Percentiles rank a stretch among this genome's conserved stretches.
These are phyloP conservation scores for Chloroclystis v-ata DNA, from an alignment of 2,888 invertebrate species.

Conservation along the genomic window DNA sequence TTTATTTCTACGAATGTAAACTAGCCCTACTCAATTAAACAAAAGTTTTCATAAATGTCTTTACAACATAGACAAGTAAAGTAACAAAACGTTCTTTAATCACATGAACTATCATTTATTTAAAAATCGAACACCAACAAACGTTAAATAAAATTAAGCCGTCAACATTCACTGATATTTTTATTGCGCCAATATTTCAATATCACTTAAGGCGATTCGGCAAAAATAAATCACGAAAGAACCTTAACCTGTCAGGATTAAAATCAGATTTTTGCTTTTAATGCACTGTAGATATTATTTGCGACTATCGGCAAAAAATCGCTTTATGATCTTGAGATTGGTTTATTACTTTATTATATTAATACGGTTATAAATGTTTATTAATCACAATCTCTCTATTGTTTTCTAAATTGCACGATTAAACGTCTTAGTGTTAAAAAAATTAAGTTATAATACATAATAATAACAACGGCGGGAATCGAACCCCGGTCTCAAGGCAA, in stretches of 20 bases:
- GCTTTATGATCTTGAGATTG: background rate
- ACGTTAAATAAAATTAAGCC: slow-evolving; percentile 45
- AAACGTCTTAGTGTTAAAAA: too few relatives aligned
- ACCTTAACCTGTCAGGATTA: slow-evolving; percentile 27
- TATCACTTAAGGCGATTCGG: slow-evolving; percentile 22
- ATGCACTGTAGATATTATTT: slow-evolving; percentile 9
- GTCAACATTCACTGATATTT: slow-evolving; percentile 41
- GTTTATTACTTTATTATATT: background rate
- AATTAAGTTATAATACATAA: too few relatives aligned
- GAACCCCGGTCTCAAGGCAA: too few relatives aligned
- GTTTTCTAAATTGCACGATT: too few relatives aligned
- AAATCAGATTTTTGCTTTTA: slow-evolving; percentile 15
- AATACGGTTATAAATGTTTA: background rate
- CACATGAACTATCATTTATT: background rate
- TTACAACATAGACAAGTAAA: too few relatives aligned
- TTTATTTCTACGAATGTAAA: too few relatives aligned
- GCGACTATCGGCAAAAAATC: slow-evolving; percentile 8
- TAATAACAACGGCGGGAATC: background rate
- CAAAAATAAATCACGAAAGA: slow-evolving; percentile 24
- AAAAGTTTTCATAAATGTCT: too few relatives aligned
- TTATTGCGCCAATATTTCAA: slow-evolving; percentile 45
- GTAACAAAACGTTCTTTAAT: too few relatives aligned
- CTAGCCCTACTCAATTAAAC: too few relatives aligned
- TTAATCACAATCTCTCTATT: too few relatives aligned
- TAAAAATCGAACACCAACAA: slow-evolving; percentile 29